These are phyloP conservation scores for Furnarius figulus DNA, from an alignment of 2,113 vertebrate genomes.

Conservation along the genomic window DNA sequence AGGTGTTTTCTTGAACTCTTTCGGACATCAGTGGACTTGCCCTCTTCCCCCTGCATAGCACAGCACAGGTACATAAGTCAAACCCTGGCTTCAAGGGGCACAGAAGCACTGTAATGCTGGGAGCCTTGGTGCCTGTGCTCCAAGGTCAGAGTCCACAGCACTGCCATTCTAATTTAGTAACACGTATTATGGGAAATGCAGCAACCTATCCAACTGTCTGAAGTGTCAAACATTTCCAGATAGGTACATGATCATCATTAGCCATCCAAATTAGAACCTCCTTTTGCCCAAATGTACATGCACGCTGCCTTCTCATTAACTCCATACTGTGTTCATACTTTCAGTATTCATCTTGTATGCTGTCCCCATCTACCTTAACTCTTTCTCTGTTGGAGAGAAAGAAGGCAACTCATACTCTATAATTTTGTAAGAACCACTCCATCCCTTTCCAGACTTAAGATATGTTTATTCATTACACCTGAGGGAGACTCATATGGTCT, in stretches of 20 bases:
- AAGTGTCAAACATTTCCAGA: not conserved
- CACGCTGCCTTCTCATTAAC: not conserved
- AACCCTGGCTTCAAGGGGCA: not conserved
- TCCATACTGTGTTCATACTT: not conserved
- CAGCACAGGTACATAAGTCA: accelerated
- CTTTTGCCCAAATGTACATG: not conserved
- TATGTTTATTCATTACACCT: not conserved
- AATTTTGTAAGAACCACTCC: not conserved
- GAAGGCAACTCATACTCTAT: not conserved
- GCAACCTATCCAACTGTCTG: not conserved
- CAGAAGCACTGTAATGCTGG: not conserved
- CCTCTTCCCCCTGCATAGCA: not conserved
- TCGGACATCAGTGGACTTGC: not conserved
- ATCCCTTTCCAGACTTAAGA: not conserved
- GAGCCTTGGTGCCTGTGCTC: not conserved
- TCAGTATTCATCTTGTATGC: not conserved
- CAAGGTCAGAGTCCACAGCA: not conserved
- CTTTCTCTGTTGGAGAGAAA: not conserved
- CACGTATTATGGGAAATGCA: not conserved
- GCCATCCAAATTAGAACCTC: not conserved
- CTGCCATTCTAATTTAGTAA: not conserved
- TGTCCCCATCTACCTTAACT: not conserved
- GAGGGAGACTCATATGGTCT: not conserved
- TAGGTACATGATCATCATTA: not conserved
- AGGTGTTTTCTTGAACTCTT: not conserved